Conservation (phyloP, 2,888 invertebrate species). For the Drosophila incognita region DNA sequence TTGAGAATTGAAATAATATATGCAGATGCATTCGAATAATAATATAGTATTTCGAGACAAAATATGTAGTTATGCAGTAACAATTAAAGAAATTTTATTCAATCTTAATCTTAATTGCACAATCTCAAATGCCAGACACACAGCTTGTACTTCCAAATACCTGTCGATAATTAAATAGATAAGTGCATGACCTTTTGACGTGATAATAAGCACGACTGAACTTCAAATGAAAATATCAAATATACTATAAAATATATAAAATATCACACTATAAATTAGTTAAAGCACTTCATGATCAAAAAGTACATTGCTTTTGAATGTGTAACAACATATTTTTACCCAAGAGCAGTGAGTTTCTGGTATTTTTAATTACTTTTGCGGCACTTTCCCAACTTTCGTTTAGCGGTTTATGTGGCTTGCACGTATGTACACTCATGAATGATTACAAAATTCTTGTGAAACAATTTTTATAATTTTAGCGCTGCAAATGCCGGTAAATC, state of each 20-base stretch:
- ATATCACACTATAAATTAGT: neutral
- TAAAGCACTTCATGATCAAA: slow-evolving; percentile 1
- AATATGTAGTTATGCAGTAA: neutral
- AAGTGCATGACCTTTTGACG: neutral
- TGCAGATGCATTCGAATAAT: neutral
- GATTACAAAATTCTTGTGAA: slow-evolving; percentile 78
- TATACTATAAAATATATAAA: neutral
- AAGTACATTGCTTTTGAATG: neutral
- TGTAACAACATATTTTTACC: neutral
- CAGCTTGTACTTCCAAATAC: neutral
- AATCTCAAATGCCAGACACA: neutral
- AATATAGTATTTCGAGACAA: neutral
- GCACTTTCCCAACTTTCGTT: slow-evolving; percentile 31
- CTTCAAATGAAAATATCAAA: neutral
- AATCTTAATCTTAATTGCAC: slow-evolving; percentile 1
- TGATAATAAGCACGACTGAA: neutral
- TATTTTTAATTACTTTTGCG: slow-evolving; percentile 62
- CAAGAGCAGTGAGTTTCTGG: slow-evolving; percentile 16
- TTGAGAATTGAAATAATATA: slow-evolving; percentile 4
- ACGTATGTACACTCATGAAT: slow-evolving; percentile 62
- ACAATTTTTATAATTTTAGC: slow-evolving; percentile 62
- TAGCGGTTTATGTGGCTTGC: slow-evolving; percentile 36
- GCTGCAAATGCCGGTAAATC: slow-evolving; percentile 71
- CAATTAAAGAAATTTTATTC: neutral
- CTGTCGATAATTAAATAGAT: neutral